Evolutionary conservation across 2,797 vertebrate species (phyloP), one percentile per base, ranked within the genome.

Genomic region (Chrysocyon brachyurus): DNA sequence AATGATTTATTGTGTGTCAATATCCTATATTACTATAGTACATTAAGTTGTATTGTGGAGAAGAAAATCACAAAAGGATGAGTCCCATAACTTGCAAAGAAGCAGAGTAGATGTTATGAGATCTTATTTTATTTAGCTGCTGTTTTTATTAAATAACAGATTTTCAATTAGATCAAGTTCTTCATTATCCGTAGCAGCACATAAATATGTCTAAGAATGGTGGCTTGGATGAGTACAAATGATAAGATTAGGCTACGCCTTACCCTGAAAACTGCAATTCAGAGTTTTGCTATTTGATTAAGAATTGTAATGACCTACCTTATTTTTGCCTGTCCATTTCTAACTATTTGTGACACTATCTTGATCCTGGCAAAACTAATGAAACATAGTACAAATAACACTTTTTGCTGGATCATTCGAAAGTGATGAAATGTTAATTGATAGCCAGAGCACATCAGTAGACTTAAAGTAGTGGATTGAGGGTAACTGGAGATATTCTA

Each of bases 161-260:
- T 86, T 94, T 98, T 97, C 94, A 97, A 89, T 98, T 97, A 98
- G 77, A 95, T 97, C 59, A 97, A 21, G 36, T 98, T 66, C 96
- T 98, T 97, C 94, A 84, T 96, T 89, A 93, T 91, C 83, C 97
- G 87, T 59, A 81, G 64, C 87, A 96, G 92, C 90, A 54, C 86
- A 91, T 90, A 97, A 97, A 96, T 17, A 46, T 96, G 96, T 92
- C 12, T 70, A 33, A 28, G 54, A 96, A 96, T 78, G 73, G 21
- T 75, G 75, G 9, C 63, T 52, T 95, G 36, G 12, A 54, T 97
- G 57, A 89, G 63, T 54, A 78, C 63, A 89, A 88, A 84, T 72
- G 73, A 92, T 91, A 88, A 97, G 66, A 73, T 94, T 91, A 94
- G 40, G 63, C 12, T 88, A 28, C 0, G 0, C 91, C 54, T 91